phyloP scores from a whole-genome alignment of 2,888 invertebrate genomes.

The Opisthograptis luteolata region DNA sequence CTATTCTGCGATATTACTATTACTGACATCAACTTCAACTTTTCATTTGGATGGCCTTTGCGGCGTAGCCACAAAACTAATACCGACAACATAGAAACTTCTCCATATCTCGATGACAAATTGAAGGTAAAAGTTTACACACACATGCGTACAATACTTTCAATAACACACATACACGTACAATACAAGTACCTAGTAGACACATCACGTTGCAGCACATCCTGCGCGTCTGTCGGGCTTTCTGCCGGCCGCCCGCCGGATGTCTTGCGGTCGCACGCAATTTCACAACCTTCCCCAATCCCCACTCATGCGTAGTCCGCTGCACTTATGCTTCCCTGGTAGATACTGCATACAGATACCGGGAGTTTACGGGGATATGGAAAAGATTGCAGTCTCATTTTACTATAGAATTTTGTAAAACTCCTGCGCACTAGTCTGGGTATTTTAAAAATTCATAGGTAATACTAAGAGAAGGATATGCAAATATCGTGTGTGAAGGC shows the following conservation, averaged over 20 bases:
- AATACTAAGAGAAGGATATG: no score
- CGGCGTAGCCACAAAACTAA: no score
- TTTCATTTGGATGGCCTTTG: no score
- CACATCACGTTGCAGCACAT: slow-evolving; percentile 74
- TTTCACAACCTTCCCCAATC: slow-evolving; percentile 70
- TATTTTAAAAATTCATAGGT: no score
- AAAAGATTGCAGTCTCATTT: no score
- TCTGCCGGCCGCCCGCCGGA: slow-evolving; percentile 72
- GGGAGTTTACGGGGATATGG: slow-evolving; percentile 27
- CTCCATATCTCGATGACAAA: slow-evolving; percentile 2
- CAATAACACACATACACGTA: slow-evolving; percentile 51
- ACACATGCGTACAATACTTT: slow-evolving; percentile 41
- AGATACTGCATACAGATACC: slow-evolving; percentile 44
- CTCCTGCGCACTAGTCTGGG: no score
- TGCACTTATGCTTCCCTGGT: slow-evolving; percentile 62
- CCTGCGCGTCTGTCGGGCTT: slow-evolving; percentile 64
- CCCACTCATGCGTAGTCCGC: slow-evolving; percentile 41
- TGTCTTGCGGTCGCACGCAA: slow-evolving; percentile 83
- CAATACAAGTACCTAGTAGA: no score
- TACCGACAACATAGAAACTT: neutral
- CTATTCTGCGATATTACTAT: no score
- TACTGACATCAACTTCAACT: no score
- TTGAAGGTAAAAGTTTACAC: slow-evolving; percentile 36
- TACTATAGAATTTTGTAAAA: no score
- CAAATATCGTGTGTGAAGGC: neutral